These are phyloP conservation scores for Corythoichthys intestinalis DNA, from an alignment of 2,113 vertebrate genomes.

Conservation along the genomic window DNA sequence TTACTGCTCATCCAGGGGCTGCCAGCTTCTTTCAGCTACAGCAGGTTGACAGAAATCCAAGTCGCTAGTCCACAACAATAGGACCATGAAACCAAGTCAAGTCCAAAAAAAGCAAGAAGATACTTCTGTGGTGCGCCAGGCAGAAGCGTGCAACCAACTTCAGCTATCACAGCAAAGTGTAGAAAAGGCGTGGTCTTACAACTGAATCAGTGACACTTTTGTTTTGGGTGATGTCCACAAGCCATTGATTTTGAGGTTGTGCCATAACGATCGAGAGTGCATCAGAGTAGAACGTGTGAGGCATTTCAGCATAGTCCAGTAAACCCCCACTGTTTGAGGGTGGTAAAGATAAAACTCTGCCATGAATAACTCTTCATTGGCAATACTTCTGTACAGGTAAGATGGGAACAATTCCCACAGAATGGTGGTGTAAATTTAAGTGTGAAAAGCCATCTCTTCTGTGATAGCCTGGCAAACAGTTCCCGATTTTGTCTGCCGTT, in stretches of 20 bases:
- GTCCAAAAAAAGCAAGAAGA: neutral
- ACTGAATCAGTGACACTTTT: conserved; percentile 44
- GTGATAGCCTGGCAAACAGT: no score
- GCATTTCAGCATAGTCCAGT: conserved; percentile 29
- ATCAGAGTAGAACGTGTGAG: conserved; percentile 9
- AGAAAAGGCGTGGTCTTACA: conserved; percentile 33
- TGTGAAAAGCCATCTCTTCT: no score
- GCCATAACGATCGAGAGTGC: conserved; percentile 16
- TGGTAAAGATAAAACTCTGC: neutral
- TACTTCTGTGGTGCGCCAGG: neutral
- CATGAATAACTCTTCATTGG: no score
- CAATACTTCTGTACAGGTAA: neutral
- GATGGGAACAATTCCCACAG: no score
- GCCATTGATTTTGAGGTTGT: conserved; percentile 54
- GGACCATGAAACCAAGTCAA: neutral
- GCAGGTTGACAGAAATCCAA: conserved; percentile 17
- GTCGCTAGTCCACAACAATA: neutral
- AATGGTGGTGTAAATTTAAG: no score
- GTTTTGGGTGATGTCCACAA: conserved; percentile 70
- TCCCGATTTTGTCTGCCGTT: no score
- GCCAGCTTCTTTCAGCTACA: conserved; percentile 19
- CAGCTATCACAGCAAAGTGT: conserved; percentile 26
- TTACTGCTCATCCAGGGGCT: conserved; percentile 68
- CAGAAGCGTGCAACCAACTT: conserved; percentile 9
- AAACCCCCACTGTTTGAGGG: neutral